A percentile compares a stretch with the other conserved stretches of the same genome.
These are phyloP conservation scores for Garra rufa DNA, from an alignment of 2,113 vertebrate species.

Conservation along the genomic window DNA sequence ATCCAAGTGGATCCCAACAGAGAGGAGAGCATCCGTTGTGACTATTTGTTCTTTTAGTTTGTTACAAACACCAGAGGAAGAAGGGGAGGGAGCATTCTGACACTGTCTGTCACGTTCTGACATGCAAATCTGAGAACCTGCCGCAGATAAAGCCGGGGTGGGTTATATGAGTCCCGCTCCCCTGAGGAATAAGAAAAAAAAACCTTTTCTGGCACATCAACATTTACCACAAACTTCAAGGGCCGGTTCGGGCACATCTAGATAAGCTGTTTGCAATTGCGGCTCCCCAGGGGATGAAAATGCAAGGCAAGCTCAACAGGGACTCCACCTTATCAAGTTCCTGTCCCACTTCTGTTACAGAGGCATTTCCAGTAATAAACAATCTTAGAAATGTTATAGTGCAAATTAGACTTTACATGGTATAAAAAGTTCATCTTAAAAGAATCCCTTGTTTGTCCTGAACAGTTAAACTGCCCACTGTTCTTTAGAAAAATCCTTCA, in stretches of 20 bases:
- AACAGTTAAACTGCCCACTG: no score
- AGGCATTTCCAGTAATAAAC: slow-evolving; percentile 50
- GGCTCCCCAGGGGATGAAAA: slow-evolving; percentile 24
- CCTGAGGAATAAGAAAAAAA: slow-evolving; percentile 8
- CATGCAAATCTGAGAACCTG: slow-evolving; percentile 40
- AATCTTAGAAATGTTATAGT: slow-evolving; percentile 22
- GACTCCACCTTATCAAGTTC: slow-evolving; percentile 55
- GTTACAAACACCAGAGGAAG: slow-evolving; percentile 33
- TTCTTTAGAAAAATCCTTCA: no score
- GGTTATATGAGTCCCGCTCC: slow-evolving; percentile 13
- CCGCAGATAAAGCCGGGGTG: slow-evolving; percentile 46
- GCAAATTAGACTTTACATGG: slow-evolving; percentile 31
- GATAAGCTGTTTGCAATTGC: slow-evolving; percentile 42
- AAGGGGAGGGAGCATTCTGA: background rate
- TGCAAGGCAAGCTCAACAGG: slow-evolving; percentile 28
- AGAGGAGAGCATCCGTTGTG: background rate
- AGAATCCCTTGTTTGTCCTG: background rate
- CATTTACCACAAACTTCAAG: slow-evolving; percentile 45
- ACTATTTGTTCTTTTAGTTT: background rate
- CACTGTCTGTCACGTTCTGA: slow-evolving; percentile 45
- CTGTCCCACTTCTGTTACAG: slow-evolving; percentile 38
- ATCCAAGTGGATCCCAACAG: slow-evolving; percentile 10
- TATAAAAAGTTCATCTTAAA: slow-evolving; percentile 23
- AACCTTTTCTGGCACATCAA: slow-evolving; percentile 40
- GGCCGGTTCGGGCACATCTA: slow-evolving; percentile 16